Conservation (phyloP, 2,888 invertebrate genomes). For the Tupiocoris notatus region DNA sequence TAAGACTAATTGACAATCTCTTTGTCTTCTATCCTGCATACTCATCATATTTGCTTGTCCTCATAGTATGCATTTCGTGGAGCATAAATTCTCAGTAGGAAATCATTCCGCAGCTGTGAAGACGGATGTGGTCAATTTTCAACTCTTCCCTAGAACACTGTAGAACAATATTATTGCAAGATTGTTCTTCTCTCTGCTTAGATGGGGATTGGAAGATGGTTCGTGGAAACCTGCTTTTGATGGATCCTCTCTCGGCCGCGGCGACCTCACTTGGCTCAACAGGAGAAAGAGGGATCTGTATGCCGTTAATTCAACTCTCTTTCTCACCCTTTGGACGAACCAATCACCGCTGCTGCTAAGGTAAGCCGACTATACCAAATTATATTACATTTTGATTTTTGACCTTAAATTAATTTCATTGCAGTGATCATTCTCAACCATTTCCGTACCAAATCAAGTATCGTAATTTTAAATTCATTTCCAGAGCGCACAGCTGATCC, state of each 20-base stretch:
- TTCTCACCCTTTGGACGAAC: conserved; percentile 53
- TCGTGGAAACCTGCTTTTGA: conserved; percentile 34
- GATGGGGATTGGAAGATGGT: conserved; percentile 36
- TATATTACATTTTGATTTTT: too few species aligned
- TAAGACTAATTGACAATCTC: too few species aligned
- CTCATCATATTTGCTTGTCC: too few species aligned
- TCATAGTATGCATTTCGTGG: too few species aligned
- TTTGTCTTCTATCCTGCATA: too few species aligned
- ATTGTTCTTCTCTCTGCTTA: neutral
- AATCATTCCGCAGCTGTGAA: too few species aligned
- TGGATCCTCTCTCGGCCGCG: conserved; percentile 22
- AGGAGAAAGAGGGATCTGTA: conserved; percentile 18
- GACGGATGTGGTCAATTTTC: too few species aligned
- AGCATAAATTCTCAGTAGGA: too few species aligned
- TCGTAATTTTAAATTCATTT: neutral
- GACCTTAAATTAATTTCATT: too few species aligned
- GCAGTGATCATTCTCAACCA: too few species aligned
- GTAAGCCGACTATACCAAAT: too few species aligned
- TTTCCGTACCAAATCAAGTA: neutral
- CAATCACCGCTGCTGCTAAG: conserved; percentile 53
- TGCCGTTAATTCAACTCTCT: conserved; percentile 9
- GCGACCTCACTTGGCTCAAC: conserved; percentile 19
- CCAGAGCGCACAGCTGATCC: conserved; percentile 54
- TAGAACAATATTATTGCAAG: neutral
- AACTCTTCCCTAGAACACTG: neutral